These are phyloP conservation scores for Dusona sp. DNA, from an alignment of 2,888 invertebrate genomes.

Conservation along the genomic window DNA sequence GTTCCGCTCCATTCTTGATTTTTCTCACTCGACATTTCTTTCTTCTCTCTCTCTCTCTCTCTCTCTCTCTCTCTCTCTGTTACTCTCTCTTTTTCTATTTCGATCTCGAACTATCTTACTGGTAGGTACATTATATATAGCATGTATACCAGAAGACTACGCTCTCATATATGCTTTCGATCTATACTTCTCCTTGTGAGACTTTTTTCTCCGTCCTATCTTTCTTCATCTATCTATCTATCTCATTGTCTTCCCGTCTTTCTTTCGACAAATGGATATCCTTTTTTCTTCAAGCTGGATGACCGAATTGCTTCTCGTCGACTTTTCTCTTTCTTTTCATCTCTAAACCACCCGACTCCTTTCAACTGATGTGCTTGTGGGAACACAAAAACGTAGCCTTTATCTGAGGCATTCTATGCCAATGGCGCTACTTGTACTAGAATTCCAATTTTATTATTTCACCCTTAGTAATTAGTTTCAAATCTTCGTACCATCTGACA, in stretches of 20 bases:
- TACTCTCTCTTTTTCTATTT: slow-evolving; percentile 6
- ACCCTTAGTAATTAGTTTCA: background rate
- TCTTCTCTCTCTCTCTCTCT: slow-evolving; percentile 5
- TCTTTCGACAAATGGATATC: slow-evolving; percentile 57
- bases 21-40: slow-evolving; percentile 7
- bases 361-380: background rate
- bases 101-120: slow-evolving; percentile 1
- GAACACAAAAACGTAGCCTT: slow-evolving; percentile 6
- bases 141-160: background rate
- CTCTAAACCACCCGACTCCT: background rate
- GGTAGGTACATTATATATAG: slow-evolving; percentile 29
- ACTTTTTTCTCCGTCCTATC: slow-evolving; percentile 11
- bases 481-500: too few species aligned
- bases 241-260: slow-evolving; percentile 8
- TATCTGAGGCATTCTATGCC: background rate
- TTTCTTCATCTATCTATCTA: slow-evolving; percentile 35
- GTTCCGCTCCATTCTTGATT: slow-evolving; percentile 35
- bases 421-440: background rate
- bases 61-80: slow-evolving; percentile 1
- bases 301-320: slow-evolving; percentile 58
- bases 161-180: slow-evolving; percentile 33
- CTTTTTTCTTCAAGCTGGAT: slow-evolving; percentile 36
- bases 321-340: slow-evolving; percentile 28
- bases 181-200: slow-evolving; percentile 32
- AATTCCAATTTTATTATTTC: background rate